Evolutionary conservation across 2,888 invertebrate genomes (phyloP).

Genomic region (Dolichopus griseipennis): DNA sequence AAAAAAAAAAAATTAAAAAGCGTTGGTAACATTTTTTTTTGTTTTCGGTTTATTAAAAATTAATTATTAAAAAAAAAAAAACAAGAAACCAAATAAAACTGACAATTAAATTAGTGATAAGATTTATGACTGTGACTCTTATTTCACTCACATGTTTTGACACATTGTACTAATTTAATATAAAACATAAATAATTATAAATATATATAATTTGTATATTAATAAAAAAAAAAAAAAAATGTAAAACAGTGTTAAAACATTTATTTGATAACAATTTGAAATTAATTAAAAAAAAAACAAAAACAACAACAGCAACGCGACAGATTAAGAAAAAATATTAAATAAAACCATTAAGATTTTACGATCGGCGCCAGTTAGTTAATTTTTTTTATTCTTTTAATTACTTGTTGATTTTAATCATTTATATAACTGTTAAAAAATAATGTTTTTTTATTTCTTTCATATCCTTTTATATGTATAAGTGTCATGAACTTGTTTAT

Average conservation of each 20-base stretch:
- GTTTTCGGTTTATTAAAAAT: not conserved
- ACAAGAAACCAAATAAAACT: not conserved
- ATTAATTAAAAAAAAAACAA: too few relatives aligned
- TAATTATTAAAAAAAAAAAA: not conserved
- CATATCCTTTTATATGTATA: too few relatives aligned
- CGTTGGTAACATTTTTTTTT: not conserved
- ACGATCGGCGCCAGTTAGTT: conserved; percentile 5
- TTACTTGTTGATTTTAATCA: not conserved
- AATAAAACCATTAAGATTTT: not conserved
- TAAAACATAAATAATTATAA: too few relatives aligned
- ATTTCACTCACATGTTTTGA: not conserved
- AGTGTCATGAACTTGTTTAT: too few relatives aligned
- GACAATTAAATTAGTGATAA: not conserved
- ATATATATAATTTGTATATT: too few relatives aligned
- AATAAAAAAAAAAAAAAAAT: too few relatives aligned
- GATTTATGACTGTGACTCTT: not conserved
- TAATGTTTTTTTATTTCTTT: not conserved
- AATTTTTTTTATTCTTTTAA: not conserved
- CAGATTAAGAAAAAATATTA: not conserved
- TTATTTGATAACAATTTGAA: too few relatives aligned
- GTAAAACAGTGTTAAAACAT: too few relatives aligned
- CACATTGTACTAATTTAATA: too few relatives aligned
- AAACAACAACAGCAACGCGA: not conserved
- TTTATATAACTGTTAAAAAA: not conserved
- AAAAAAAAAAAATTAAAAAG: too few relatives aligned